Conservation (phyloP, 2,888 invertebrate genomes). For the Asteroscopus sphinx region DNA sequence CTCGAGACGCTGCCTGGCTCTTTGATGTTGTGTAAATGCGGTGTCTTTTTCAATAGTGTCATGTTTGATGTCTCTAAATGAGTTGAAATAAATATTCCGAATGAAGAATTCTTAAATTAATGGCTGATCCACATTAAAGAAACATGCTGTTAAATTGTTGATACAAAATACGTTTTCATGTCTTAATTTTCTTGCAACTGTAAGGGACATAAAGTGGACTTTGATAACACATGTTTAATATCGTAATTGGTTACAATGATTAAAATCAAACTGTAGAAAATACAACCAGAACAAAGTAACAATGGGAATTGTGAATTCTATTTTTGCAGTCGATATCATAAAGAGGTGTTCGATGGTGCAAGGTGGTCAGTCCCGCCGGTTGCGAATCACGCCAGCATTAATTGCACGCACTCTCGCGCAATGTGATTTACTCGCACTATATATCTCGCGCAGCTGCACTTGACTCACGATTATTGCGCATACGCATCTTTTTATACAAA, state of each 20-base stretch:
- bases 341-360: slow-evolving; percentile 43
- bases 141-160: slow-evolving; percentile 38
- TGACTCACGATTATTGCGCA: slow-evolving; percentile 78
- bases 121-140: slow-evolving; percentile 19
- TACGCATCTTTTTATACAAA: slow-evolving; percentile 52
- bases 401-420: slow-evolving; percentile 72
- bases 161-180: slow-evolving; percentile 28
- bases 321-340: slow-evolving; percentile 37
- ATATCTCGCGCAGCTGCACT: slow-evolving; percentile 81
- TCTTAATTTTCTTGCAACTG: slow-evolving; percentile 30
- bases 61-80: slow-evolving; percentile 48
- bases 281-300: slow-evolving; percentile 23
- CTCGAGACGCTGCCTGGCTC: slow-evolving; percentile 30
- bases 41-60: slow-evolving; percentile 47
- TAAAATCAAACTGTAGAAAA: slow-evolving; percentile 17
- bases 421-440: slow-evolving; percentile 82
- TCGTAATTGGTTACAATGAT: slow-evolving; percentile 19
- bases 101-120: slow-evolving; percentile 46
- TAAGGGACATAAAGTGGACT: neutral
- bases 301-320: slow-evolving; percentile 28
- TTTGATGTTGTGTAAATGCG: slow-evolving; percentile 51
- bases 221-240: neutral
- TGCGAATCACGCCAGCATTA: slow-evolving; percentile 75
- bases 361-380: slow-evolving; percentile 59
- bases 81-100: slow-evolving; percentile 46